Evolutionary conservation across 2,113 vertebrate species (phyloP).

Genomic region (Pachypanchax playfairii): DNA sequence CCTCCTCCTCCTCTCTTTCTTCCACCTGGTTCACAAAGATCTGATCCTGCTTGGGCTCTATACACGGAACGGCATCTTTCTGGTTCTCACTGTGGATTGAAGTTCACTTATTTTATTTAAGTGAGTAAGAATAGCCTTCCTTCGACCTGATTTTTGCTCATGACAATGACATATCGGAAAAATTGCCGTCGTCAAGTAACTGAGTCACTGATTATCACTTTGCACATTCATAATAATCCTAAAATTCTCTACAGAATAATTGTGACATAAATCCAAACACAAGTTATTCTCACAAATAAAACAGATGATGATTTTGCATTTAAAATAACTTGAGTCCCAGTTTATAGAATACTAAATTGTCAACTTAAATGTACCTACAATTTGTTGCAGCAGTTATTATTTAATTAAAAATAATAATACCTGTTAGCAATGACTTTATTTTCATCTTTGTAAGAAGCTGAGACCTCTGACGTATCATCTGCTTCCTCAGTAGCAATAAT

Average conservation of each 20-base stretch:
- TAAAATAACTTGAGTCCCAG: too few relatives aligned
- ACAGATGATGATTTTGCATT: too few relatives aligned
- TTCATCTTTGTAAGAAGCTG: slow-evolving; percentile 1
- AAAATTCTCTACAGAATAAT: too few relatives aligned
- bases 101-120: background rate
- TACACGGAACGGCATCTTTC: slow-evolving; percentile 8
- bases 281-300: too few relatives aligned
- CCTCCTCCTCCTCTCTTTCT: slow-evolving; percentile 30
- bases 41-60: slow-evolving; percentile 42
- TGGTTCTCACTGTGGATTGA: slow-evolving; percentile 68
- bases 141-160: background rate
- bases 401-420: slow-evolving; percentile 35
- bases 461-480: slow-evolving; percentile 6
- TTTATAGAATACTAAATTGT: too few relatives aligned
- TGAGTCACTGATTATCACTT: too few relatives aligned
- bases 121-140: too few relatives aligned
- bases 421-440: slow-evolving; percentile 42
- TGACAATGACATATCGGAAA: background rate
- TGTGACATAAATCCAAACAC: too few relatives aligned
- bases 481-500: slow-evolving; percentile 5
- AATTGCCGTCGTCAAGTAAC: too few relatives aligned
- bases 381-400: background rate
- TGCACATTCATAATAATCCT: too few relatives aligned
- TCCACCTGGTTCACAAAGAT: slow-evolving; percentile 54
- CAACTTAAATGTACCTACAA: background rate